Conservation (phyloP, 2,888 invertebrate species). For the Willowsia nigromaculata region DNA sequence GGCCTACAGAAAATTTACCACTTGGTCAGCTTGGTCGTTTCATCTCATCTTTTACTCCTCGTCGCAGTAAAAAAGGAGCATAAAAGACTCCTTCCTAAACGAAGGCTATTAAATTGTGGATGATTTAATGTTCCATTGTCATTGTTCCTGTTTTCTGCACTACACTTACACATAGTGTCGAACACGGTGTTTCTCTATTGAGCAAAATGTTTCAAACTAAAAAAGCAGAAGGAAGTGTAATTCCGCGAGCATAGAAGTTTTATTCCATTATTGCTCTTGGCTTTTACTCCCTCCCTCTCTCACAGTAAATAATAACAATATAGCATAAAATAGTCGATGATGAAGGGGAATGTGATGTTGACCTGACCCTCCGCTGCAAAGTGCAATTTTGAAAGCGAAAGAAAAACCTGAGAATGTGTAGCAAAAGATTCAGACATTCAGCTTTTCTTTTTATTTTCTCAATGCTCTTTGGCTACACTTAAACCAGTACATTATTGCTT, state of each 20-base stretch:
- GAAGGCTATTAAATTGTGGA: conserved; percentile 51
- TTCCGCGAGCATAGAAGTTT: neutral
- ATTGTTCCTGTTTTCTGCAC: conserved; percentile 4
- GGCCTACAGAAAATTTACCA: neutral
- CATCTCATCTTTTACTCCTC: neutral
- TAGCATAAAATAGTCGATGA: neutral
- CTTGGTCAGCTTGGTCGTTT: neutral
- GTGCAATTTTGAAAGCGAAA: conserved; percentile 17
- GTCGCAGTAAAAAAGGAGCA: conserved; percentile 34
- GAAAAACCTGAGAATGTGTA: neutral
- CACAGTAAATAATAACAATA: conserved; percentile 11
- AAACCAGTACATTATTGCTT: conserved; percentile 8
- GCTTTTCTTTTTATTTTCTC: conserved; percentile 3
- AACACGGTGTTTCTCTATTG: too few species aligned
- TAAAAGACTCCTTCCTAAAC: conserved; percentile 17
- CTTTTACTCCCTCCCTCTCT: neutral
- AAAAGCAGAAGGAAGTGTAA: neutral
- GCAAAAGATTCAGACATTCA: neutral
- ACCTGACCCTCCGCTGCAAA: conserved; percentile 23
- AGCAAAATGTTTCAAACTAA: neutral
- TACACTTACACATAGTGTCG: neutral
- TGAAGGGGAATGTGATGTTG: neutral
- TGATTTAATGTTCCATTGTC: conserved; percentile 62
- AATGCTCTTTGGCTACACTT: neutral
- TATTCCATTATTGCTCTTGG: neutral